A percentile compares a stretch with the other conserved stretches of the same genome.
Evolutionary conservation across 1,140 invertebrate species (phyloP).

Genomic region (Subanguina moxae): DNA sequence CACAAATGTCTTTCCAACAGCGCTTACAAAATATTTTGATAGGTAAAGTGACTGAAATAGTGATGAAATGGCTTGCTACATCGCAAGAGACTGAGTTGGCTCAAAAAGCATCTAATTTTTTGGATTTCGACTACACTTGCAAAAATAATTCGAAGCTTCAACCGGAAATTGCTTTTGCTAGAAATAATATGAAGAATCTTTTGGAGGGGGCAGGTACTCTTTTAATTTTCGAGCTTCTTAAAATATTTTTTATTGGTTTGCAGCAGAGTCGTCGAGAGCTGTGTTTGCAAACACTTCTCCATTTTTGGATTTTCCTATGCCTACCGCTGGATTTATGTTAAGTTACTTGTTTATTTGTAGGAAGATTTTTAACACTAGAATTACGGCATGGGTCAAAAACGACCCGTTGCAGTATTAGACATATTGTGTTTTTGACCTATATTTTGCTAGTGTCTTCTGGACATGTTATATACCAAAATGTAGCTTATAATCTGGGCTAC

Average conservation of each 20-base stretch:
- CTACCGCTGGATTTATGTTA: slow-evolving; percentile 34
- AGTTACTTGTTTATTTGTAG: background rate
- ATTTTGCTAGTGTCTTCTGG: no score
- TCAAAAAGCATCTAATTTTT: background rate
- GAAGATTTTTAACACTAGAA: no score
- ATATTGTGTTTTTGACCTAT: no score
- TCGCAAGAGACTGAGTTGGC: slow-evolving; percentile 17
- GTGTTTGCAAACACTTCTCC: slow-evolving; percentile 42
- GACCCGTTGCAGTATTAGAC: no score
- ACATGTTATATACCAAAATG: no score
- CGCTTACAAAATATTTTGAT: slow-evolving; percentile 43
- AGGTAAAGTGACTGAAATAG: slow-evolving; percentile 21
- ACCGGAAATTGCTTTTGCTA: slow-evolving; percentile 2
- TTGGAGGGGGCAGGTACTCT: slow-evolving; percentile 10
- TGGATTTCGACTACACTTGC: background rate
- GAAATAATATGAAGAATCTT: slow-evolving; percentile 5
- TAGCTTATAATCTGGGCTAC: no score
- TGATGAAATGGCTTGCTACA: slow-evolving; percentile 26
- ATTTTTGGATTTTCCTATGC: slow-evolving; percentile 47
- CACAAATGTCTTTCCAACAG: slow-evolving; percentile 37
- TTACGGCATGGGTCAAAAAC: no score
- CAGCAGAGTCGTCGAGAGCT: slow-evolving; percentile 11
- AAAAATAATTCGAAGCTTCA: no score
- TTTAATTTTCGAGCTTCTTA: background rate
- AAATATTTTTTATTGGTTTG: slow-evolving; percentile 5